These are phyloP conservation scores for Chromis chromis DNA, from an alignment of 2,797 vertebrate genomes.

Conservation along the genomic window DNA sequence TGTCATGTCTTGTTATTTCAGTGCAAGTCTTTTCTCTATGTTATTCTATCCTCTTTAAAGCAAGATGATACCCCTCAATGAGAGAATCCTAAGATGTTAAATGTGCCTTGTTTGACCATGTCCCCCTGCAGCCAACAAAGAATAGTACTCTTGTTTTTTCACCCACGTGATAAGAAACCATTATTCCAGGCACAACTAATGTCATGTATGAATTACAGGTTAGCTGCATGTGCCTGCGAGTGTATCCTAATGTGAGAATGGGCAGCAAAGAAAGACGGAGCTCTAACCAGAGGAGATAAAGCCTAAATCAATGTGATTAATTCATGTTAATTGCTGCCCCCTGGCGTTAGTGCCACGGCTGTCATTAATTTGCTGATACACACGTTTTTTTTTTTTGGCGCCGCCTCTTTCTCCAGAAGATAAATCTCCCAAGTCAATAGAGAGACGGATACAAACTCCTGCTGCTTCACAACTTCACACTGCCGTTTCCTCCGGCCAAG, in stretches of 20 bases:
- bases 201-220: slow-evolving; percentile 30
- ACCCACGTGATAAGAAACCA: slow-evolving; percentile 13
- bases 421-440: slow-evolving; percentile 72
- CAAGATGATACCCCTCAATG: not conserved
- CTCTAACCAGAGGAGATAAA: slow-evolving; percentile 49
- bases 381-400: slow-evolving; percentile 46
- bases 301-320: slow-evolving; percentile 78
- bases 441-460: slow-evolving; percentile 65
- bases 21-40: not conserved
- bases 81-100: not conserved
- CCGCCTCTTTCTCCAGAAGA: slow-evolving; percentile 57
- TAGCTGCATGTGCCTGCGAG: slow-evolving; percentile 4
- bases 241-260: not conserved
- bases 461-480: slow-evolving; percentile 58
- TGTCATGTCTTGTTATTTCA: not conserved
- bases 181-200: slow-evolving; percentile 20
- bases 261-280: slow-evolving; percentile 38
- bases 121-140: not conserved
- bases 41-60: not conserved
- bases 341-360: slow-evolving; percentile 60
- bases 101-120: slow-evolving; percentile 2
- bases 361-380: slow-evolving; percentile 76
- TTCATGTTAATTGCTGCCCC: slow-evolving; percentile 79
- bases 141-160: not conserved
- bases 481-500: slow-evolving; percentile 50